Conservation (phyloP, 2,113 vertebrate species). For the Eidolon helvum region DNA sequence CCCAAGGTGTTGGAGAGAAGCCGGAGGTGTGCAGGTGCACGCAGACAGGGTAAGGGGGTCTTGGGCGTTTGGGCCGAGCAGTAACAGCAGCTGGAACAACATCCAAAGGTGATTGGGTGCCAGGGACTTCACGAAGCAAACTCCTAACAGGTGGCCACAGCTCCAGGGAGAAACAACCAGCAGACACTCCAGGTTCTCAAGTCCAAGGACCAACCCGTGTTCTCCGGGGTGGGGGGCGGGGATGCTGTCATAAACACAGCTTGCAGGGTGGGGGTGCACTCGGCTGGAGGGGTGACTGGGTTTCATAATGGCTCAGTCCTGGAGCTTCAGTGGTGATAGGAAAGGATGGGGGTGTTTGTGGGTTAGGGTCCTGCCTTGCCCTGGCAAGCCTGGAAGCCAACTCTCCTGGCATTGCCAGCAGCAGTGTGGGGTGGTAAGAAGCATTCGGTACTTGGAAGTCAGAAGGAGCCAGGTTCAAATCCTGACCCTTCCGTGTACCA, state of each 20-base stretch:
- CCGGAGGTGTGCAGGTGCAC: accelerated
- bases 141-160: not conserved
- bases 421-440: not conserved
- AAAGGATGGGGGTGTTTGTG: accelerated
- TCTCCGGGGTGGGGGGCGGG: not conserved
- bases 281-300: accelerated
- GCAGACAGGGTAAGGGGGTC: not conserved
- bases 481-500: not conserved
- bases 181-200: accelerated
- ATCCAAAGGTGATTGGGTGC: not conserved
- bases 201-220: not conserved
- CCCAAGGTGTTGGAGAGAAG: not conserved
- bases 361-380: not conserved
- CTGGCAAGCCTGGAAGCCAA: no score
- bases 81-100: not conserved
- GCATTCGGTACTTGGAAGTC: not conserved
- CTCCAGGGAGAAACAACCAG: not conserved
- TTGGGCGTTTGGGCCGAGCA: accelerated
- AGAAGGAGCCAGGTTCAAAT: not conserved
- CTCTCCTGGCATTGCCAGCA: not conserved
- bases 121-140: not conserved
- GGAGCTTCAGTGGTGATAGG: not conserved
- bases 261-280: no score
- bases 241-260: not conserved
- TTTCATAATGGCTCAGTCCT: accelerated